phyloP scores from a whole-genome alignment of 30 jellyfish, hydroid and myxozoan species.

The Aurelia coerulea region DNA sequence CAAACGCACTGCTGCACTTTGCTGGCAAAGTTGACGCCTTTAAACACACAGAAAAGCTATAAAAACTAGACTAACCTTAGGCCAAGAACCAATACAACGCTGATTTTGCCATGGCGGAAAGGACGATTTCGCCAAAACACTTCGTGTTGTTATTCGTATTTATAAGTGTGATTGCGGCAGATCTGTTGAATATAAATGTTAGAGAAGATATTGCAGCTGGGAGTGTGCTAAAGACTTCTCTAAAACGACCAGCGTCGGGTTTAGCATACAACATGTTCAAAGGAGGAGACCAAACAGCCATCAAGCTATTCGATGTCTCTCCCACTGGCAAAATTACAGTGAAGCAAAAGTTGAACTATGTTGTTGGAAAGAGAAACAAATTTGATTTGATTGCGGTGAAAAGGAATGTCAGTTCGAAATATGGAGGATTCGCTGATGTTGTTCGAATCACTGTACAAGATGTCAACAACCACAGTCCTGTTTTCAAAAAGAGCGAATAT shows the following conservation, averaged over 20 bases:
- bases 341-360: slow-evolving; percentile 61
- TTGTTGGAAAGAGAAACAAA: slow-evolving; percentile 64
- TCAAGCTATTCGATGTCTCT: slow-evolving; percentile 42
- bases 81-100: too few species aligned
- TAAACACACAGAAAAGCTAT: too few species aligned
- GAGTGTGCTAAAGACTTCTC: slow-evolving; percentile 40
- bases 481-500: slow-evolving; percentile 71
- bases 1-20: too few species aligned
- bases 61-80: too few species aligned
- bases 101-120: slow-evolving; percentile 58
- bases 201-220: slow-evolving; percentile 67
- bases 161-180: slow-evolving; percentile 7
- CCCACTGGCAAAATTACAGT: slow-evolving; percentile 72
- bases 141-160: slow-evolving; percentile 21
- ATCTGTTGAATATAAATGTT: slow-evolving; percentile 18
- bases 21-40: too few species aligned
- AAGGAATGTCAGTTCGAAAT: slow-evolving; percentile 59
- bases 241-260: slow-evolving; percentile 64
- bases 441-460: slow-evolving; percentile 66
- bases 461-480: slow-evolving; percentile 85
- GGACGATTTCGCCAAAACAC: slow-evolving; percentile 1
- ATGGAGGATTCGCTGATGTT: slow-evolving; percentile 81
- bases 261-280: slow-evolving; percentile 44
- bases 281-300: slow-evolving; percentile 59
- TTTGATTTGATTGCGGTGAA: slow-evolving; percentile 66